phyloP scores from a whole-genome alignment of 2,888 invertebrate genomes.

The Philereme vetulata region DNA sequence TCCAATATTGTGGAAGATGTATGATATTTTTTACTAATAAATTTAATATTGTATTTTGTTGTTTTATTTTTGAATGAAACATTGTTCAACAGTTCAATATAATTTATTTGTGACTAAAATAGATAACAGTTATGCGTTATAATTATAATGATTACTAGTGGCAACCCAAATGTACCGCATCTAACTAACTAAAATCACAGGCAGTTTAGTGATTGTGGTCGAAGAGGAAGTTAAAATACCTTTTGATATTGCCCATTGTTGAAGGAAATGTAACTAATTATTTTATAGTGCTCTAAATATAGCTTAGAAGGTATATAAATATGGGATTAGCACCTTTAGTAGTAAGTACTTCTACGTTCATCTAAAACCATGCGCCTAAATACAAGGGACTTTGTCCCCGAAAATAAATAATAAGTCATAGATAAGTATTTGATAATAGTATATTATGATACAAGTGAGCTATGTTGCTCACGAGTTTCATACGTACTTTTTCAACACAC shows the following conservation, averaged over 20 bases:
- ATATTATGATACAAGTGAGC: too few species aligned
- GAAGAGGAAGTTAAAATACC: neutral
- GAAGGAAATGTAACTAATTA: neutral
- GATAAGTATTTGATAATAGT: too few species aligned
- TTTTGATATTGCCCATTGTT: neutral
- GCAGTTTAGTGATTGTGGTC: neutral
- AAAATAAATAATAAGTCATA: too few species aligned
- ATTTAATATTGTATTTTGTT: conserved; percentile 78
- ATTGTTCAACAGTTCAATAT: conserved; percentile 42
- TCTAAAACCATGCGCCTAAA: too few species aligned
- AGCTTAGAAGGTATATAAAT: neutral
- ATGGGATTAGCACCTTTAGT: conserved; percentile 19
- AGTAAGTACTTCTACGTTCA: neutral
- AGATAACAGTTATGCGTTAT: conserved; percentile 30
- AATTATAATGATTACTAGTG: conserved; percentile 22
- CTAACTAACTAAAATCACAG: conserved; percentile 14
- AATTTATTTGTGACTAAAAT: conserved; percentile 32
- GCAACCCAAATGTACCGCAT: conserved; percentile 21
- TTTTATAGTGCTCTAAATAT: neutral
- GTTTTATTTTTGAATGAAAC: conserved; percentile 57
- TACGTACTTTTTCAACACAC: too few species aligned
- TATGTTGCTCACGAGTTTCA: too few species aligned
- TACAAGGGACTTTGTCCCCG: too few species aligned
- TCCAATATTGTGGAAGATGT: conserved; percentile 84
- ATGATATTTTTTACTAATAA: conserved; percentile 85